Evolutionary conservation across 1,140 invertebrate species (phyloP).

Genomic region (Habropoda laboriosa): DNA sequence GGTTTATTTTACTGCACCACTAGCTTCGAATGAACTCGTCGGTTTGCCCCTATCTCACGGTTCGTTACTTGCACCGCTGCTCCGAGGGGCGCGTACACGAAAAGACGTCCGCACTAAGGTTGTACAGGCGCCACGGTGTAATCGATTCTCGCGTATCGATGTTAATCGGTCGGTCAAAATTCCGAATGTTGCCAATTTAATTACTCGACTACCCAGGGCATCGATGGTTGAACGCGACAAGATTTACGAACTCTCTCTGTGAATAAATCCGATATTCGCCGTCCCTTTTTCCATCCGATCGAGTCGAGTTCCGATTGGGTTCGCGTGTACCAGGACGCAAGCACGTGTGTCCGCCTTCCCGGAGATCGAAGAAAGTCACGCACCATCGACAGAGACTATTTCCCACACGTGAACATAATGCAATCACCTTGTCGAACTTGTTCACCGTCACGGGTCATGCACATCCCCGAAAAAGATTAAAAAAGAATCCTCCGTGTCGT

Average conservation of each 20-base stretch:
- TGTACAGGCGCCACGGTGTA: too few species aligned
- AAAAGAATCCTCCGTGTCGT: background rate
- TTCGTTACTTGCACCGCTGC: slow-evolving; percentile 14
- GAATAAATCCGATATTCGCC: background rate
- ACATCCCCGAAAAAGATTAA: background rate
- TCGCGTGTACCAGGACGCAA: background rate
- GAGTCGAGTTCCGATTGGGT: background rate
- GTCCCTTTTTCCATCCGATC: background rate
- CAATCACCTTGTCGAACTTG: background rate
- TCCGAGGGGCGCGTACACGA: background rate
- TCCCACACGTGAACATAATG: too few species aligned
- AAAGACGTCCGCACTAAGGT: background rate
- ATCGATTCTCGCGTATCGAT: slow-evolving; percentile 25
- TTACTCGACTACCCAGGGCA: background rate
- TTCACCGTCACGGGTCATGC: background rate
- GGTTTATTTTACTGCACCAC: slow-evolving; percentile 41
- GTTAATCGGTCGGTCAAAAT: slow-evolving; percentile 17
- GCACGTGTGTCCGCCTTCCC: slow-evolving; percentile 6
- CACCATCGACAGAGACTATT: background rate
- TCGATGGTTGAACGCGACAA: too few species aligned
- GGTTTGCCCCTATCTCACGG: slow-evolving; percentile 39
- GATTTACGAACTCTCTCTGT: background rate
- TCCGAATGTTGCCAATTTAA: background rate
- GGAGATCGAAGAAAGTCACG: background rate
- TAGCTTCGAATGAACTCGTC: slow-evolving; percentile 33